Conservation (phyloP, 2,113 vertebrate genomes). For the Xenopus borealis region DNA sequence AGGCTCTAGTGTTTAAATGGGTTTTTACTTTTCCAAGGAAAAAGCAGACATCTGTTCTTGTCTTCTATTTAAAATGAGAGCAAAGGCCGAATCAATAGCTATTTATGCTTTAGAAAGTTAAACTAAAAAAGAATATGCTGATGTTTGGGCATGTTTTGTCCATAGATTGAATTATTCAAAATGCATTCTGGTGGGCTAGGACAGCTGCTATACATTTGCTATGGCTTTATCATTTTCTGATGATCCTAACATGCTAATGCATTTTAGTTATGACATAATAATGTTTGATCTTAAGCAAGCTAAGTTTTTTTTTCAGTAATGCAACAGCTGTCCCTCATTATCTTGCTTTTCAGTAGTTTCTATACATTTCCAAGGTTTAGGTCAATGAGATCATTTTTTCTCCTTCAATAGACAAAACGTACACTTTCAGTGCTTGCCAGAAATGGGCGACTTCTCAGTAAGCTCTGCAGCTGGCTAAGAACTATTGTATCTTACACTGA, state of each 20-base stretch:
- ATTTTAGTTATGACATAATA: conserved; percentile 23
- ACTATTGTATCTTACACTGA: neutral
- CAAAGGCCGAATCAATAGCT: conserved; percentile 24
- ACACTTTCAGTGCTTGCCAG: neutral
- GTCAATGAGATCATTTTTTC: conserved; percentile 1
- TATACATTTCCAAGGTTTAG: conserved; percentile 3
- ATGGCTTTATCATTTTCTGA: conserved; percentile 21
- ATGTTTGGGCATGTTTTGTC: conserved; percentile 33
- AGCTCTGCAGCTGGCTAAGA: neutral
- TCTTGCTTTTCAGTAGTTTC: conserved; percentile 11
- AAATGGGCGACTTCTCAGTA: neutral
- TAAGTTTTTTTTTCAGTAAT: conserved; percentile 10
- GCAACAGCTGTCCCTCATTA: conserved; percentile 29
- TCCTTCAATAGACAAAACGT: neutral
- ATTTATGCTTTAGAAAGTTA: conserved; percentile 26
- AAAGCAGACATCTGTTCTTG: conserved; percentile 20
- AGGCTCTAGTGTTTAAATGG: neutral
- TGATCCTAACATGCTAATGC: conserved; percentile 27
- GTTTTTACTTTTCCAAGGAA: neutral
- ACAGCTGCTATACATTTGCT: conserved; percentile 19
- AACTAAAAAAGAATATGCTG: conserved; percentile 32
- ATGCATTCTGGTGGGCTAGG: conserved; percentile 13
- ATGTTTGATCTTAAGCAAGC: conserved; percentile 11
- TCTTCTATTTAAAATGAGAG: conserved; percentile 13
- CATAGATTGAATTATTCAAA: conserved; percentile 22